Evolutionary conservation across 2,888 invertebrate species (phyloP), one percentile per base, ranked within the genome.

Genomic region (Molanna angustata): DNA sequence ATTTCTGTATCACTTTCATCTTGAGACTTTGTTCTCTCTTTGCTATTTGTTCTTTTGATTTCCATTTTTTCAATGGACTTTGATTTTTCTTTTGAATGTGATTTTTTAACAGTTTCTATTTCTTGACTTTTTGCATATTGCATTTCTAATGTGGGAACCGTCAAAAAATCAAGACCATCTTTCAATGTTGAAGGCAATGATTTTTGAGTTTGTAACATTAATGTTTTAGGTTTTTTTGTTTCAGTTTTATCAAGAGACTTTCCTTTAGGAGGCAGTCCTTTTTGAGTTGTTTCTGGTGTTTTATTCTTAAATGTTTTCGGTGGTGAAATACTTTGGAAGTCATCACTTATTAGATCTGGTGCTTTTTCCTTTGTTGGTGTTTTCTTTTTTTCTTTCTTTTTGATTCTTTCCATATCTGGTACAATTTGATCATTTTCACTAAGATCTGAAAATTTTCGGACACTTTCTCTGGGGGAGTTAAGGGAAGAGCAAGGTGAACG

Each of bases 1-100:
- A 81, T 81, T 66, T 86, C 85, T 0, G 84, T 80, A 62, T 86
- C 86, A 56, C 83, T 84, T 59, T 86, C 86, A 65, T 86, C 86
- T 66, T 84, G 85, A 1, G 85, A 86, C 64, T 83, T 85, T 3
- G 84, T 82, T 57, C 85, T 76, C 66, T 86, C 86, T 61, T 81
- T 82, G 62, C 82, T 82, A 54, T 70, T 64, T 13, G 71, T 70
- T 60, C 82, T 69, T 66, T 76, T 80, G 1, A 80, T 65, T 64
- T 83, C 82, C 69, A 83, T 74, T 67, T 80, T 82, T 63, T 86
- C 86, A 52, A 86, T 70, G 0, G 85, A 85, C 62, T 82, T 83
- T 0, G 85, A 84, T 58, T 84, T 84, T 65, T 86, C 86, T 64
- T 83, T 84, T 0, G 80, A 76, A 45, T 76, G 72, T 20, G 64